Evolutionary conservation across 2,888 invertebrate genomes (phyloP), one percentile per base, ranked within the genome.

Genomic region (Apamea anceps): DNA sequence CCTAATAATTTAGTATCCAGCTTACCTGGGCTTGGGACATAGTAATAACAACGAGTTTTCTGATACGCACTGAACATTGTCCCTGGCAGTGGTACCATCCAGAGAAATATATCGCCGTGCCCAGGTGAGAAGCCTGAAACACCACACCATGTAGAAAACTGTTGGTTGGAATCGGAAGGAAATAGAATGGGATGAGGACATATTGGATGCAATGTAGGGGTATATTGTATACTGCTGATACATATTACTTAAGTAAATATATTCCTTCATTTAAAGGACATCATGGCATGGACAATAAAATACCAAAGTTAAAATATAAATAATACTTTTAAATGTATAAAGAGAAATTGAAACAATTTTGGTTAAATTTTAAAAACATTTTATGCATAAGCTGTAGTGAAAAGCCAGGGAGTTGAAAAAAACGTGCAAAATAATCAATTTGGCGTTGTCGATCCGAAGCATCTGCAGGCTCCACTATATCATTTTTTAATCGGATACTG

Each of bases 81-180:
- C 89, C 87, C 8, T 70, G 86, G 79, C 91, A 92, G 82, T 93
- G 84, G 32, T 92, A 78, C 93, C 93, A 93, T 0, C 93, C 93
- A 2, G 93, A 93, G 28, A 75, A 79, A 75, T 90, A 93, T 77
- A 95, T 93, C 1, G 95, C 93, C 15, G 91, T 91, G 25, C 92
- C 84, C 21, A 95, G 70, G 5, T 87, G 83, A 0, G 91, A 88
- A 0, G 81, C 88, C 88, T 88, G 79, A 37, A 89, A 89, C 32
- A 87, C 13, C 57, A 81, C 10, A 54, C 2, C 1, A 2, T 57
- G 37, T n/a, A 71, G 7, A 18, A 51, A 21, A 48, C 21, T 15
- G 18, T 48, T 62, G 6, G n/a, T 51, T 70, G 32, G 13, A 32
- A 63, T 42, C 42, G 5, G 51, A 54, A 67, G 18, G 25, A 82